Evolutionary conservation across 1,140 invertebrate genomes (phyloP).

Genomic region (Apis dorsata): DNA sequence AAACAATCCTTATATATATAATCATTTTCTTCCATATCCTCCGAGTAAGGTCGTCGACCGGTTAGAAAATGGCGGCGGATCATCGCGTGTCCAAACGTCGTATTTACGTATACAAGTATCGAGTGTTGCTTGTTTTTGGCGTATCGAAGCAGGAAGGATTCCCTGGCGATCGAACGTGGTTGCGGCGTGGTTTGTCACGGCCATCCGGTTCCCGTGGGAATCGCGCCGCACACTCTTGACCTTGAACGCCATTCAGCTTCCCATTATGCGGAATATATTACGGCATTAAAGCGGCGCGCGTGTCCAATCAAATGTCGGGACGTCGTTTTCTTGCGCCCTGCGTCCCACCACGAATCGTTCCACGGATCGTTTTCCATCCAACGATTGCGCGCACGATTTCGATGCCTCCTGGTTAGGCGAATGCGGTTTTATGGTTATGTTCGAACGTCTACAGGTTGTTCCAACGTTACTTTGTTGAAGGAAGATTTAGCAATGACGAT

Average conservation of each 20-base stretch:
- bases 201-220: background rate
- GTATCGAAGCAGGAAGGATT: conserved; percentile 22
- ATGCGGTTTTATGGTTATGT: background rate
- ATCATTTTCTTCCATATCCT: background rate
- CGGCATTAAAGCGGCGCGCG: conserved; percentile 44
- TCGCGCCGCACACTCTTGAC: conserved; percentile 43
- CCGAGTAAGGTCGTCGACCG: background rate
- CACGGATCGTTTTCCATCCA: background rate
- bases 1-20: no score
- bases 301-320: conserved; percentile 25
- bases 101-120: background rate
- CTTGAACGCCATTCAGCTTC: conserved; percentile 48
- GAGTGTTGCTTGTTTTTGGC: conserved; percentile 21
- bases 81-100: conserved; percentile 6
- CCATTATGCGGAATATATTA: conserved; percentile 53
- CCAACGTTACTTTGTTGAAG: no score
- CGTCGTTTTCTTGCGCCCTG: background rate
- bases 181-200: conserved; percentile 30
- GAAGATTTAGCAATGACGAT: no score
- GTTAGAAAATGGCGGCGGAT: background rate
- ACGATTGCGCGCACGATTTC: background rate
- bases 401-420: background rate
- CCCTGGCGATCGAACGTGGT: conserved; percentile 3
- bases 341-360: background rate
- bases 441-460: background rate